Evolutionary conservation across 2,888 invertebrate species (phyloP), one percentile per base, ranked within the genome.

Genomic region (Drosophila subquinaria): DNA sequence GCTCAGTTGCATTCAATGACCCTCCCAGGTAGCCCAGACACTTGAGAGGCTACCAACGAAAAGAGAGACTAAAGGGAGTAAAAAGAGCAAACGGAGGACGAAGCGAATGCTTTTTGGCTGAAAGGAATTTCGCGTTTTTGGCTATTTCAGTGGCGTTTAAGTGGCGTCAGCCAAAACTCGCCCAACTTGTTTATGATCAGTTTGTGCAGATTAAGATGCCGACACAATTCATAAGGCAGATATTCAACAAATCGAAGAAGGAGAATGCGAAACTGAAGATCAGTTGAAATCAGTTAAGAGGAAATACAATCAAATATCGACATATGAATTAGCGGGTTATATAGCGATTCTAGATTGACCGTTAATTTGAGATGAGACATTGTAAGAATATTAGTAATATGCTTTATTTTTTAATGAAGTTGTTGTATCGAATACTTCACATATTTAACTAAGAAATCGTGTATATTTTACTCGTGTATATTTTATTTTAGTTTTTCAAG

Each of bases 1-100:
- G 78, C 71, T 27, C 27, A 27, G 62, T 35, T 84, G 83, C 83
- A 84, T 84, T 88, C 82, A 85, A 82, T 88, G 83, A 88, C 88
- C 83, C 69, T 72, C 59, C 59, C 76, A 76, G 76, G 76, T 78
- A 73, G 79, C 66, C 45, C 50, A 42, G 57, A 43, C 35, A 48
- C 33, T 47, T 20, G 45, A 48, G 30, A 48, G 40, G 13, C 23
- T 6, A n/a, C 5, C 11, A 23, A 8, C 8, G 20, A 42, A 33
- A 8, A 9, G 20, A 42, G 51, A 59, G 65, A 68, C 42, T 23
- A 23, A 23, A 23, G 23, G 23, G 27, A 47, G 48, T 13, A 6
- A 42, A 13, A 13, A 33, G 15, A 36, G 27, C 2, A 8, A 30
- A 11, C 13, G 13, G 15, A 20, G 40, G n/a, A 17, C 20, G 2